These are phyloP conservation scores for Athripsodes cinereus DNA, from an alignment of 2,888 invertebrate species.

Conservation along the genomic window DNA sequence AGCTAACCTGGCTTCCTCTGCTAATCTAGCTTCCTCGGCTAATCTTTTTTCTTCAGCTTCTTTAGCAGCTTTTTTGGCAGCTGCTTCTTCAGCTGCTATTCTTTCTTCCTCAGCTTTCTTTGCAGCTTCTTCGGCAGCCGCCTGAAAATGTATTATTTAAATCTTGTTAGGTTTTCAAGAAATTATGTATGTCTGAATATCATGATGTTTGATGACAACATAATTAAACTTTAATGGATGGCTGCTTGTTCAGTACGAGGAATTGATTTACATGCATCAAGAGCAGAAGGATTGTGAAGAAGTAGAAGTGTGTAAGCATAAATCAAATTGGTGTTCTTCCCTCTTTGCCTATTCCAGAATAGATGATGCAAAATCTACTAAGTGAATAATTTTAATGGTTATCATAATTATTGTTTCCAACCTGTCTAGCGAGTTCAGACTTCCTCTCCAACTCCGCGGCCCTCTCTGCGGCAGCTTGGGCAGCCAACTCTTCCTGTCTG, in stretches of 20 bases:
- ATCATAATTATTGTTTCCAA: background rate
- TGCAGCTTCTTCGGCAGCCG: background rate
- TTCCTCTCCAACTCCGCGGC: conserved; percentile 34
- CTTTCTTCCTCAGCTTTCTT: conserved; percentile 41
- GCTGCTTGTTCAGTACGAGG: too few relatives aligned
- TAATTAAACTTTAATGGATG: too few relatives aligned
- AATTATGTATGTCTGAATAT: too few relatives aligned
- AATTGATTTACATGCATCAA: too few relatives aligned
- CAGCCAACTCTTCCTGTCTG: conserved; percentile 40
- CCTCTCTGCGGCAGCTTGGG: conserved; percentile 43
- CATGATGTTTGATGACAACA: too few relatives aligned
- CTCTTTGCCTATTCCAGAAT: too few relatives aligned
- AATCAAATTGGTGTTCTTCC: too few relatives aligned
- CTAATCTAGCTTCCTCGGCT: conserved; percentile 45
- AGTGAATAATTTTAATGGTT: background rate
- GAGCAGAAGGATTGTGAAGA: too few relatives aligned
- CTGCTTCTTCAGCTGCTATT: conserved; percentile 34
- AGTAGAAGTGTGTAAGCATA: too few relatives aligned
- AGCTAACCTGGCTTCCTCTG: conserved; percentile 44
- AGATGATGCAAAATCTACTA: too few relatives aligned
- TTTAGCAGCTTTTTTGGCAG: conserved; percentile 25
- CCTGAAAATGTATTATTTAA: background rate
- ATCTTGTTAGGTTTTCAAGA: too few relatives aligned
- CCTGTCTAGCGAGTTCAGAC: conserved; percentile 30
- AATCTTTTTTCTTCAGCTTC: conserved; percentile 39